Evolutionary conservation across 37 sponge, comb jelly and placozoan species (phyloP).

Genomic region (Tethya wilhelma): DNA sequence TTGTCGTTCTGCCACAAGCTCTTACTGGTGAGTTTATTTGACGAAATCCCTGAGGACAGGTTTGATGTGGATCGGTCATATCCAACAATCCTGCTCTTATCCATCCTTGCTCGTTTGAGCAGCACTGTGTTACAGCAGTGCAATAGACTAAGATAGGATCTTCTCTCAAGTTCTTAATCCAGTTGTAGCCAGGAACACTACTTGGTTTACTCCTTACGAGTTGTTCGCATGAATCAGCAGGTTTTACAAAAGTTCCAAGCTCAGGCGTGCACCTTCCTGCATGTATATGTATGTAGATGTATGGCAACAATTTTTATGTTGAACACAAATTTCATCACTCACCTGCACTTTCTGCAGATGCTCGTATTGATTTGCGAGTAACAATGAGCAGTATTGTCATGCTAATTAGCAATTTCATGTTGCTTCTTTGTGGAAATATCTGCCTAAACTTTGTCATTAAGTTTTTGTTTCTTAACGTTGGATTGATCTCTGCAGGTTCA

Average conservation of each 20-base stretch:
- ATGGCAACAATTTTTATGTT: not conserved
- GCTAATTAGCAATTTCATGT: too few relatives aligned
- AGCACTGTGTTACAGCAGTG: not conserved
- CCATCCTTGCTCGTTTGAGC: constrained; percentile 32
- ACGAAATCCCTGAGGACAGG: constrained; percentile 14
- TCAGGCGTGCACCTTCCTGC: not conserved
- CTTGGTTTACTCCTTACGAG: not conserved
- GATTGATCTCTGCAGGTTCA: too few relatives aligned
- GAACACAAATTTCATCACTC: too few relatives aligned
- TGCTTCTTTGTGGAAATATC: too few relatives aligned
- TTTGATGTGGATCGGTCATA: constrained; percentile 18
- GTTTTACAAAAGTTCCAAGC: not conserved
- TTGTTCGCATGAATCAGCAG: not conserved
- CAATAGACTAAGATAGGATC: not conserved
- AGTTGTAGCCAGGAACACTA: constrained; percentile 6
- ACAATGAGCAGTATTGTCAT: too few relatives aligned
- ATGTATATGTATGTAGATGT: not conserved
- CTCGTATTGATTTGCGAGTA: too few relatives aligned
- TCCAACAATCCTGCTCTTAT: constrained; percentile 39
- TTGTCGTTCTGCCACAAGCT: constrained; percentile 8
- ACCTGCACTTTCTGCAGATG: too few relatives aligned
- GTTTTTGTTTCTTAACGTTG: too few relatives aligned
- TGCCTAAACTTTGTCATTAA: too few relatives aligned
- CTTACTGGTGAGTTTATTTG: not conserved
- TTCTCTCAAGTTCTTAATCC: not conserved